A percentile compares a stretch with the other conserved stretches of the same genome.
phyloP scores from a whole-genome alignment of 2,113 vertebrate species.

The Solenodon paradoxus region DNA sequence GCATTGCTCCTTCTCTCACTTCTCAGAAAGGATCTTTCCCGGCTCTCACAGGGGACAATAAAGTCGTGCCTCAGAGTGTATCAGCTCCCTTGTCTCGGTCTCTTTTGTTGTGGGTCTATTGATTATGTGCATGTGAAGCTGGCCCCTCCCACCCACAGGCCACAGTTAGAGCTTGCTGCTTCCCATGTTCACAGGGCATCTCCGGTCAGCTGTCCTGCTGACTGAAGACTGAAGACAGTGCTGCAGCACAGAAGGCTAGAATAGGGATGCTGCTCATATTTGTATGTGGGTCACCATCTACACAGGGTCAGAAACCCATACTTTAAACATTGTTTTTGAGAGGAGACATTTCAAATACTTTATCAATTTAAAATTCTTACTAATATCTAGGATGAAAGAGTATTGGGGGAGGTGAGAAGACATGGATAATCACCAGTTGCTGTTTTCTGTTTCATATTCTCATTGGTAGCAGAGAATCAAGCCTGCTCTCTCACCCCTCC shows the following conservation, averaged over 20 bases:
- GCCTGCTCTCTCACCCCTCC: neutral
- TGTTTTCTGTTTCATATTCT: neutral
- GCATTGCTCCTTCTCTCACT: too few relatives aligned
- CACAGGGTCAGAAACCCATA: neutral
- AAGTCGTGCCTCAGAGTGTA: too few relatives aligned
- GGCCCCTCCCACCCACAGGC: too few relatives aligned
- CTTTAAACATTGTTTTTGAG: neutral
- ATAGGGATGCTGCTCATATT: neutral
- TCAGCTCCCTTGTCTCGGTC: too few relatives aligned
- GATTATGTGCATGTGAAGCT: neutral
- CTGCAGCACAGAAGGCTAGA: neutral
- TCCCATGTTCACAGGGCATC: neutral
- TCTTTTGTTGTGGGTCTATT: too few relatives aligned
- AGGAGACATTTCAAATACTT: neutral
- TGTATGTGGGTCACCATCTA: neutral
- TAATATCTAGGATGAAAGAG: neutral
- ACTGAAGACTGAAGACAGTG: neutral
- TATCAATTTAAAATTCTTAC: neutral
- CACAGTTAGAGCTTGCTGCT: too few relatives aligned
- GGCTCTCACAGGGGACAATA: too few relatives aligned
- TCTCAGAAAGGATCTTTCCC: too few relatives aligned
- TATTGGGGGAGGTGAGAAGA: neutral
- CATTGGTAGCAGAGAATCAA: neutral
- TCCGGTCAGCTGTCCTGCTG: neutral
- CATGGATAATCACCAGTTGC: fast-evolving